Evolutionary conservation across 1,140 invertebrate genomes (phyloP).

Genomic region (Andricus grossulariae): DNA sequence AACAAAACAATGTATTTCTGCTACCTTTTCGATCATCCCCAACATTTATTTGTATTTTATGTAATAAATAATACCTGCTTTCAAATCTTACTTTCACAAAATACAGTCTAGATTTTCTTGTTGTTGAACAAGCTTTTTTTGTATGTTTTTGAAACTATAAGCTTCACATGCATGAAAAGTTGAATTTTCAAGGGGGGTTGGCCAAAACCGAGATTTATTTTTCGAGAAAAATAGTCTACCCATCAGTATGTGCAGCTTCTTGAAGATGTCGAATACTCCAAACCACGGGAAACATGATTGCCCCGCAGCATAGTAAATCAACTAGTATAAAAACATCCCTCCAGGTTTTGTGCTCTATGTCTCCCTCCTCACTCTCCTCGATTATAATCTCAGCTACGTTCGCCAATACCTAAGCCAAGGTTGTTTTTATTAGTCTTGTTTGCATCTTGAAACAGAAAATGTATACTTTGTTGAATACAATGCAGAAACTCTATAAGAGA

Average conservation of each 20-base stretch:
- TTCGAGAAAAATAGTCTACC: conserved; percentile 61
- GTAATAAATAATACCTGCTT: too few relatives aligned
- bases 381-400: conserved; percentile 98
- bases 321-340: conserved; percentile 95
- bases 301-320: conserved; percentile 97
- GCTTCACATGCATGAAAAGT: too few relatives aligned
- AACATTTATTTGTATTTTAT: too few relatives aligned
- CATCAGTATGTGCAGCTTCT: conserved; percentile 96
- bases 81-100: too few relatives aligned
- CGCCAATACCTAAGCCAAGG: conserved; percentile 86
- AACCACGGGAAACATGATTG: conserved; percentile 97
- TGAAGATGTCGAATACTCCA: conserved; percentile 96
- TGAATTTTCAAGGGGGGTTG: too few relatives aligned
- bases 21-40: too few relatives aligned
- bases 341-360: conserved; percentile 92
- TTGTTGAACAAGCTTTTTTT: too few relatives aligned
- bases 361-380: conserved; percentile 97
- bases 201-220: too few relatives aligned
- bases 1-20: too few relatives aligned
- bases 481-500: conserved; percentile 5
- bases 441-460: conserved; percentile 28
- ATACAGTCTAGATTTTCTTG: too few relatives aligned
- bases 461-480: not conserved
- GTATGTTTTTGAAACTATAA: too few relatives aligned
- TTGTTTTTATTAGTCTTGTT: conserved; percentile 38